Percentiles rank a stretch among this genome's conserved stretches.
phyloP scores from a whole-genome alignment of 2,113 vertebrate species.

The Alligator sinensis region DNA sequence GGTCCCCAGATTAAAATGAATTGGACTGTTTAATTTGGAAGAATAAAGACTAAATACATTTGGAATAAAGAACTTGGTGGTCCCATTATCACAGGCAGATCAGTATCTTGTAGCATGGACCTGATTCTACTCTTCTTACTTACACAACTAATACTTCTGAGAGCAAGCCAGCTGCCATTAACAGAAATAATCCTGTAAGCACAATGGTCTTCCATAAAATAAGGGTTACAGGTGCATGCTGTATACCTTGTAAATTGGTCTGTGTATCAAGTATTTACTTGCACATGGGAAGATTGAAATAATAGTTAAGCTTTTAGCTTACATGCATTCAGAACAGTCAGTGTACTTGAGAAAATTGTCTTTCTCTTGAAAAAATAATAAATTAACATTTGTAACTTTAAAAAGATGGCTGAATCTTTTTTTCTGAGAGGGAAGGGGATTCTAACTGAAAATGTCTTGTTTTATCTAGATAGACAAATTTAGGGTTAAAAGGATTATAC shows the following conservation, averaged over 20 bases:
- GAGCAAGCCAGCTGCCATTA: not conserved
- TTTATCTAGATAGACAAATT: conserved; percentile 25
- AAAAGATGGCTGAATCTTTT: conserved; percentile 8
- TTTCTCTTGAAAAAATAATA: not conserved
- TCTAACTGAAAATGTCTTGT: conserved; percentile 43
- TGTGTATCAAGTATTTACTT: not conserved
- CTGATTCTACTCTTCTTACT: not conserved
- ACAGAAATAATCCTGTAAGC: fast-evolving
- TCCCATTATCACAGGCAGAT: not conserved
- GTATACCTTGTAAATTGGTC: conserved; percentile 34
- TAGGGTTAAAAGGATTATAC: not conserved
- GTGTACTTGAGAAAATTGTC: conserved; percentile 2
- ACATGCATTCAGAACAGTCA: not conserved
- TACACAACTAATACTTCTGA: not conserved
- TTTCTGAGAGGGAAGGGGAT: conserved; percentile 1
- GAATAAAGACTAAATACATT: not conserved
- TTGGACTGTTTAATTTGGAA: not conserved
- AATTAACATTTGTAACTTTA: conserved; percentile 8
- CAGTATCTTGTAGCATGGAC: not conserved
- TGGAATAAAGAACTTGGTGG: not conserved
- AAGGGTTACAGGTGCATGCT: not conserved
- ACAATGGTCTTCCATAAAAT: conserved; percentile 12
- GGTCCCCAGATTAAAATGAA: conserved; percentile 44
- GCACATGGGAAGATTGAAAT: not conserved
- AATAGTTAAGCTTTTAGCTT: conserved; percentile 28